Base-by-base conservation (phyloP, 2,888 invertebrate species). In the Oscheius sp. region DNA sequence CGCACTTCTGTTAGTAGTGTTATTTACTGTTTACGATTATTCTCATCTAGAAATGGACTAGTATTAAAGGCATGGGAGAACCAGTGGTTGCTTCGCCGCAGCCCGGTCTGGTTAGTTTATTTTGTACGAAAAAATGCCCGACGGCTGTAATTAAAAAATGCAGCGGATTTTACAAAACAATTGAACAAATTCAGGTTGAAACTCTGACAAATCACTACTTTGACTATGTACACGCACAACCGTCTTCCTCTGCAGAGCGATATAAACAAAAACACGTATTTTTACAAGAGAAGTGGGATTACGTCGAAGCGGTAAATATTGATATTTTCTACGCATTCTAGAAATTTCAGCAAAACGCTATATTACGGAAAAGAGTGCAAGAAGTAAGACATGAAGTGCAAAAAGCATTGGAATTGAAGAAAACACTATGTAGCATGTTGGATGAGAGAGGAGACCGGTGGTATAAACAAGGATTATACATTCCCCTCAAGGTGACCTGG, bases 1-100 rank as follows among this genome's bases (percentile, higher is more conserved):
- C 69, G 69, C 69, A 68, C 21, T 61, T 61, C n/a, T 49, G 7
- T 55, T 49, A 49, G 49, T 35, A 35, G 3, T 35, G 35, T 35
- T 35, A 35, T 35, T 35, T 35, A 35, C 35, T 35, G 9, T 35
- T 35, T 35, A n/a, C n/a, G n/a, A n/a, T n/a, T n/a, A 35, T 35
- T 35, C 35, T 9, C 35, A 35, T 6, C 35, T 13, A 18, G 21
- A 13, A 21, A 49, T 18, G 49, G 49, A 49, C 5, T 49, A 5
- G 49, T 21, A 21, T 13, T 49, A 16, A 18, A 18, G 21, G 21
- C 21, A 49, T 49, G 49, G 21, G 16, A 49, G 49, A 49, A 5
- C 49, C 49, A 7, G 3, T 49, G 16, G 16, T 49, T 18, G 49
- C 21, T 5, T 49, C 49, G 49, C 49, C 35, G 35, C 35, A 35